These are phyloP conservation scores for Fistularia commersonii DNA, from an alignment of 2,797 vertebrate species.

Conservation along the genomic window DNA sequence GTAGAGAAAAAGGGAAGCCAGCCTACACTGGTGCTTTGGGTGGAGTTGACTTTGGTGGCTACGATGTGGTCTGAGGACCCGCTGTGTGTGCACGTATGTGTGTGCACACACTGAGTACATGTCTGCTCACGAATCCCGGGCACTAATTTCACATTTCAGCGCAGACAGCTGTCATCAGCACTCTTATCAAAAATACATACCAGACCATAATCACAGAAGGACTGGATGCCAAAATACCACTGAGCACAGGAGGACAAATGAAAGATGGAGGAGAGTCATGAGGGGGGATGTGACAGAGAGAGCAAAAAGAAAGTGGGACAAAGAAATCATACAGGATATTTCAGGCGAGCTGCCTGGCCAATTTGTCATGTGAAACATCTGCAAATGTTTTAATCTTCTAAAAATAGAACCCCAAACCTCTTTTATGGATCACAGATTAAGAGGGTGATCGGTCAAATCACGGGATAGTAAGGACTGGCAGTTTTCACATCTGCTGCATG, in stretches of 20 bases:
- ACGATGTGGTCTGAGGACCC: slow-evolving; percentile 35
- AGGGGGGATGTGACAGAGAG: slow-evolving; percentile 19
- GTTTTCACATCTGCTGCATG: slow-evolving; percentile 7
- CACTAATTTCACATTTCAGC: slow-evolving; percentile 72
- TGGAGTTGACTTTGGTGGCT: slow-evolving; percentile 29
- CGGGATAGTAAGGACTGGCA: not conserved
- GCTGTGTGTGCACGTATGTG: slow-evolving; percentile 16
- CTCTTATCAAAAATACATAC: slow-evolving; percentile 68
- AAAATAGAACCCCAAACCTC: too few species aligned
- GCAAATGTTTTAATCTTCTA: slow-evolving; percentile 12
- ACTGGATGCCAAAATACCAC: slow-evolving; percentile 69
- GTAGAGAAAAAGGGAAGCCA: too few species aligned
- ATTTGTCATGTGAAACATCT: slow-evolving; percentile 5
- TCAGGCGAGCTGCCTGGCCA: too few species aligned
- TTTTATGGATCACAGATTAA: too few species aligned
- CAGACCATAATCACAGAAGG: slow-evolving; percentile 64
- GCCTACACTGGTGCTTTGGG: too few species aligned
- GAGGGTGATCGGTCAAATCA: too few species aligned
- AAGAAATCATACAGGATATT: too few species aligned
- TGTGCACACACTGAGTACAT: slow-evolving; percentile 31
- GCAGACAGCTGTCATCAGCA: slow-evolving; percentile 51
- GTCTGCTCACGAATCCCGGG: slow-evolving; percentile 47
- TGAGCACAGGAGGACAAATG: slow-evolving; percentile 53
- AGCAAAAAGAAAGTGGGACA: slow-evolving; percentile 36
- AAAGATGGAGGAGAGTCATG: slow-evolving; percentile 43